These are phyloP conservation scores for Acrocephalus scirpaceus DNA, from an alignment of 2,797 vertebrate species.

Conservation along the genomic window DNA sequence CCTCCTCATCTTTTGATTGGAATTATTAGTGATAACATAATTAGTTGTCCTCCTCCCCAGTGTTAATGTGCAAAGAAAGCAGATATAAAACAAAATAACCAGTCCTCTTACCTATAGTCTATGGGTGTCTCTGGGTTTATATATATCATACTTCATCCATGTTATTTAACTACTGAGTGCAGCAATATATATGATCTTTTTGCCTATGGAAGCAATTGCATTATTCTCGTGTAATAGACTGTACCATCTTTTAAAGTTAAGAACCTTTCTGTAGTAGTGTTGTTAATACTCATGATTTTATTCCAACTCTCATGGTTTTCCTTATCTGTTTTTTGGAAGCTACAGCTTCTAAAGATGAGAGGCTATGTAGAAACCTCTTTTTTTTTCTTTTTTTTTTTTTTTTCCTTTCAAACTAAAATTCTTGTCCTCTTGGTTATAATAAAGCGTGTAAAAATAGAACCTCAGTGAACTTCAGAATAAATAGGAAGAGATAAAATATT, in stretches of 20 bases:
- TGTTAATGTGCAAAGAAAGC: neutral
- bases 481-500: neutral
- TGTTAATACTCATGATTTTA: neutral
- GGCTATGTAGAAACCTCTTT: neutral
- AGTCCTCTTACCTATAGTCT: neutral
- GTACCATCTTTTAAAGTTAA: neutral
- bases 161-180: neutral
- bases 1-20: neutral
- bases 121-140: neutral
- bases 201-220: neutral
- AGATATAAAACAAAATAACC: neutral
- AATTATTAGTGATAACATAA: neutral
- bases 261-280: neutral
- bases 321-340: neutral
- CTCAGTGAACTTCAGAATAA: neutral
- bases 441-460: neutral
- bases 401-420: neutral
- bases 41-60: rapidly evolving
- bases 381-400: no score
- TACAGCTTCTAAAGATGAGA: neutral
- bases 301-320: neutral
- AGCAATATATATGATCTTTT: neutral
- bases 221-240: neutral
- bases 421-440: neutral
- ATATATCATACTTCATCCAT: neutral